Base-by-base conservation (phyloP, 2,113 vertebrate genomes). In the Phrynocephalus versicolor region DNA sequence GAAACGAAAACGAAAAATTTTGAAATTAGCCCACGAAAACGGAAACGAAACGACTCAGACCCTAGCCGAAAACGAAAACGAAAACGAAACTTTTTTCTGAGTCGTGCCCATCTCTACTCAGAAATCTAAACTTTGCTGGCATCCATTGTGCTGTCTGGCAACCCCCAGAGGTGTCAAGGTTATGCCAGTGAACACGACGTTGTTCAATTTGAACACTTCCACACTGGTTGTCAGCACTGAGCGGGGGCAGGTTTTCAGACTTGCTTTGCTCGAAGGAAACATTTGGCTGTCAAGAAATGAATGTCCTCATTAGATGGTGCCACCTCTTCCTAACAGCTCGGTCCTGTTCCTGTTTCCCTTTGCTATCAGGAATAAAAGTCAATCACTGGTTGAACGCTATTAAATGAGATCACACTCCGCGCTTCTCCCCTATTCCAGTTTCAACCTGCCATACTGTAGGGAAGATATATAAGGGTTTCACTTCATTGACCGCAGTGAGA, bases 261-360 rank as follows among this genome's bases (percentile, higher is more conserved):
- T 21, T 76, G 78, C 64, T 60, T 72, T 79, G 1, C 0, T 85
- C 25, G 25, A 51, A 74, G 18, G 33, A 81, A 70, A 51, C 69
- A 64, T n/a, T n/a, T 82, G 23, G 5, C 70, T 86, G 88, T 77
- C 0, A 5, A 4, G 78, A 83, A 88, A 87, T 74, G 58, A 57
- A 2, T 3, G 81, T 0, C 70, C 71, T 81, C 67, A 65, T 86
- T 74, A 85, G 30, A 35, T 30, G 74, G 35, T 55, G 37, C 18
- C 35, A 74, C 58, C 57, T 74, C 69, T 67, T 81, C 58, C 35
- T 81, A 81, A 75, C 57, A 51, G 60, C 41, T 37, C 21, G 25
- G 41, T 65, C 21, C 35, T n/a, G 33, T n/a, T 75, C 58, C 41
- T 51, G 12, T 41, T 67, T 67, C 33, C 39, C 41, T 81, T 57